Evolutionary conservation across 2,888 invertebrate species (phyloP).

Genomic region (Zaprionus obscuricornis): DNA sequence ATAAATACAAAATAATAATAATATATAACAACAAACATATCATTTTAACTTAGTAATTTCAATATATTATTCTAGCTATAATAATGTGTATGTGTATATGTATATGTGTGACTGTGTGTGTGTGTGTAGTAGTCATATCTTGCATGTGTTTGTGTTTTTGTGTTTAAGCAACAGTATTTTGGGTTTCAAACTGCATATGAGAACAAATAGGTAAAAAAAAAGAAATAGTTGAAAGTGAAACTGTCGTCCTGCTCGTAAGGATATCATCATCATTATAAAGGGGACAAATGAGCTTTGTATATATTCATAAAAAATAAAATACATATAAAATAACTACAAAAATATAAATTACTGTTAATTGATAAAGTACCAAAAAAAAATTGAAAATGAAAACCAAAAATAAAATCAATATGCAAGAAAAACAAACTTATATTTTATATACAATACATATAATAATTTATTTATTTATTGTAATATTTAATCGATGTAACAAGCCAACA

Average conservation of each 20-base stretch:
- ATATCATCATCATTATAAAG: constrained; percentile 14
- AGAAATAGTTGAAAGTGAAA: constrained; percentile 3
- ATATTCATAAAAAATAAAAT: constrained; percentile 50
- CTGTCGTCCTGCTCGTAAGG: too few species aligned
- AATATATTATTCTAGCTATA: constrained; percentile 51
- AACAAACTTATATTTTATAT: constrained; percentile 56
- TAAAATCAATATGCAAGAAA: constrained; percentile 16
- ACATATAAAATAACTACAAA: constrained; percentile 26
- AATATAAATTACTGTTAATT: constrained; percentile 9
- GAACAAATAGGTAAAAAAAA: constrained; percentile 72
- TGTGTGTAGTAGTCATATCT: not conserved
- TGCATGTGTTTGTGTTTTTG: constrained; percentile 34
- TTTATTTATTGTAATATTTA: constrained; percentile 27
- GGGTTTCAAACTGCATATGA: constrained; percentile 75
- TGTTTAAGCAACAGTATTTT: constrained; percentile 43
- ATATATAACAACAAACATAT: constrained; percentile 73
- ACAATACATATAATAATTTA: constrained; percentile 32
- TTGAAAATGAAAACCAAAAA: not conserved
- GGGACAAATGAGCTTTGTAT: constrained; percentile 73
- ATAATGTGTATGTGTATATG: constrained; percentile 21
- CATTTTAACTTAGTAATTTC: constrained; percentile 69
- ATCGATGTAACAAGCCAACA: constrained; percentile 43
- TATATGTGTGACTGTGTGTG: constrained; percentile 20
- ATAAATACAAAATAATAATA: constrained; percentile 31
- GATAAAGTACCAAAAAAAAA: not conserved